Evolutionary conservation across 1,140 invertebrate genomes (phyloP), one percentile per base, ranked within the genome.

Genomic region (Drosophila aff.): DNA sequence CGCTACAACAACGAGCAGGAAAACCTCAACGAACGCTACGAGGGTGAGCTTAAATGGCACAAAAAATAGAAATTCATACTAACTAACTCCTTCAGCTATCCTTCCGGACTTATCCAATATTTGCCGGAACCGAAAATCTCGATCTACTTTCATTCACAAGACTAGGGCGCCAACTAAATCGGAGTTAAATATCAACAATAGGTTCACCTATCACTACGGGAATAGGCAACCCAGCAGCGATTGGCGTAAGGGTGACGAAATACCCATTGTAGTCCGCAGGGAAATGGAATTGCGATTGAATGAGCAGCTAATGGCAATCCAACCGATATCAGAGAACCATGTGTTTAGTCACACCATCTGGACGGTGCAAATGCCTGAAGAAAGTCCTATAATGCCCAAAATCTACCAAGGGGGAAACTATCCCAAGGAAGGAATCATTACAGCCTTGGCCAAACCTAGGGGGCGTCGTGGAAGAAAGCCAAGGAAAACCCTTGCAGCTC

Each of bases 321-420:
- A 74, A 15, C 18, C 55, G 10, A n/a, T 31, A 3, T 58, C 59
- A 7, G 36, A 73, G 3, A n/a, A 4, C 15, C 31, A 16, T 1
- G 66, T 49, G 1, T 76, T 91, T 7, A 90, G 85, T 43, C 85
- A 91, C n/a, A 90, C 67, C 5, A 61, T 91, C 4, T 90, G 85
- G 85, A 10, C 69, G 7, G 16, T 90, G 2, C 78, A 85, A 18
- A 46, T 53, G 59, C 65, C 73, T 1, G 64, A 53, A 0, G 31
- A 85, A 46, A 64, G 13, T 43, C 21, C 7, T 3, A 0, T 26
- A 2, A 1, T 4, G 3, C 8, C 13, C 13, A 55, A 49, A 2
- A 46, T 21, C 18, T 13, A 18, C 4, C 46, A 40, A 8, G 38
- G 5, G 6, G 44, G 15, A 40, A 16, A 23, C 5, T 26, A 23